Evolutionary conservation across 2,888 invertebrate species (phyloP).

Genomic region (Lasius platythorax): DNA sequence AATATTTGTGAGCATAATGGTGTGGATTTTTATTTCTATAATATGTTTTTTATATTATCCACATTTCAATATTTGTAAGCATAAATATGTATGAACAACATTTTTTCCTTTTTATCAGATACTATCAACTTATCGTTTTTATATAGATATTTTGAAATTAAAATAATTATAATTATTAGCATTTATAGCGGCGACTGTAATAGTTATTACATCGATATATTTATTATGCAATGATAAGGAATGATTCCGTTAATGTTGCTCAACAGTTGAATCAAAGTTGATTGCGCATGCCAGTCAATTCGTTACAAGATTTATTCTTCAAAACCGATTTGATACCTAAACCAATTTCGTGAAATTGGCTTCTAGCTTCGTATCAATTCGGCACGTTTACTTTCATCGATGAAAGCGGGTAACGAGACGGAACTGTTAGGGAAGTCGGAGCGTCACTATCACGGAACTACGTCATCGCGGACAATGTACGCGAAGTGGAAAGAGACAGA

Average conservation of each 20-base stretch:
- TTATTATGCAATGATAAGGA: not conserved
- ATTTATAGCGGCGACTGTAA: not conserved
- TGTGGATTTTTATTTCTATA: not conserved
- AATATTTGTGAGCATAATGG: not conserved
- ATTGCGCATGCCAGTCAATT: not conserved
- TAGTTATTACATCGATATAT: not conserved
- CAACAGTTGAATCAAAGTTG: slow-evolving; percentile 24
- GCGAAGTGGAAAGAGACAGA: not conserved
- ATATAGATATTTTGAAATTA: not conserved
- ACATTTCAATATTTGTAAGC: not conserved
- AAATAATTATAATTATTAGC: not conserved
- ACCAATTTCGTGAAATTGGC: slow-evolving; percentile 25
- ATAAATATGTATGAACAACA: not conserved
- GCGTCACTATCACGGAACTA: slow-evolving; percentile 12
- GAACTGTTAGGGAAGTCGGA: slow-evolving; percentile 20
- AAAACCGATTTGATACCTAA: slow-evolving; percentile 31
- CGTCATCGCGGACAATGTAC: not conserved
- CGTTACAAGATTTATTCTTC: slow-evolving; percentile 21
- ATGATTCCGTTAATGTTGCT: slow-evolving; percentile 1
- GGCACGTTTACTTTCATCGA: slow-evolving; percentile 7
- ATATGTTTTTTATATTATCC: not conserved
- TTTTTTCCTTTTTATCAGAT: not conserved
- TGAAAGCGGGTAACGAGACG: slow-evolving; percentile 39
- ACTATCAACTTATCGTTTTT: not conserved
- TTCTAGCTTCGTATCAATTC: slow-evolving; percentile 24